Evolutionary conservation across 2,797 vertebrate species (phyloP), one percentile per base, ranked within the genome.

Genomic region (Ptychadena robeensis): DNA sequence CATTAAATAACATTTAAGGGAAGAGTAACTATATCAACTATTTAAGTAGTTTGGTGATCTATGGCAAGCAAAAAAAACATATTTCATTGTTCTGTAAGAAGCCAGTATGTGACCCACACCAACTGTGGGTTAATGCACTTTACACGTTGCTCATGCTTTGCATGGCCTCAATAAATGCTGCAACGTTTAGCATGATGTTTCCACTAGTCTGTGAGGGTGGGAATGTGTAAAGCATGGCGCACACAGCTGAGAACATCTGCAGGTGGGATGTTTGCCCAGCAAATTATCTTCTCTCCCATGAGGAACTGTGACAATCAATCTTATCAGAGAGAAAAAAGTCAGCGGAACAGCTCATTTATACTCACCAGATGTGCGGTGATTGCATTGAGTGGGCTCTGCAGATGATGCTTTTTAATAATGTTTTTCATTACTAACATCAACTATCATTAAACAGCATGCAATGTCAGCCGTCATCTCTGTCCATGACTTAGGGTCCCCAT

Each of bases 281-380:
- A 48, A 71, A 70, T 81, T 80, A 85, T 71, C 72, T 31, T 38
- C 76, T 85, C 32, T 35, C 73, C 69, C 83, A 53, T 76, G 66
- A 74, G 83, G 25, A 31, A 61, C 11, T 80, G 27, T 59, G 30
- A 76, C 34, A 14, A 81, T 80, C 38, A 80, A 76, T 76, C 65
- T 68, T 74, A 69, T 80, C 66, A 53, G 34, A 57, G 71, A 73
- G 76, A 80, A 38, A 48, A 85, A 80, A 74, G 10, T 80, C 32
- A 85, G 72, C 25, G 57, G 25, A 85, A 76, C 72, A 48, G 66
- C 73, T 85, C 57, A 85, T 80, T 85, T 85, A 80, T 75, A 22
- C 78, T 59, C 63, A 80, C 53, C 83, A 81, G 83, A 85, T 85
- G 83, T 81, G 57, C 72, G 11, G 18, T 61, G 65, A 85, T 74